These are phyloP conservation scores for Caenorhabditis drosophilae DNA, from an alignment of 2,888 invertebrate genomes.

Conservation along the genomic window DNA sequence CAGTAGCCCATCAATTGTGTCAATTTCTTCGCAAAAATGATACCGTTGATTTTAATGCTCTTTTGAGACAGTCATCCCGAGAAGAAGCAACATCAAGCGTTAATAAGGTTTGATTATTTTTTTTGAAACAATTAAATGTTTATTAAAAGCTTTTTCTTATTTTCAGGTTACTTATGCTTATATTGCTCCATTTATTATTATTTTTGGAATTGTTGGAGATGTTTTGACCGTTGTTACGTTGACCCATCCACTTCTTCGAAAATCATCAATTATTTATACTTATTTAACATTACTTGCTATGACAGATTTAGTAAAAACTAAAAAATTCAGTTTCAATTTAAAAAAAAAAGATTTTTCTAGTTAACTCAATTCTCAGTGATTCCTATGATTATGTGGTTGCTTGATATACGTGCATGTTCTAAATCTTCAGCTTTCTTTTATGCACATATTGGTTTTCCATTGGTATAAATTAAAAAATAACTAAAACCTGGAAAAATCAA, in stretches of 20 bases:
- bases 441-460: conserved; percentile 72
- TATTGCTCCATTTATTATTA: conserved; percentile 71
- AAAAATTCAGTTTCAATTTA: neutral
- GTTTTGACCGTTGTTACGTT: conserved; percentile 72
- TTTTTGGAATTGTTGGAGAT: conserved; percentile 72
- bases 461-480: conserved; percentile 57
- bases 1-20: conserved; percentile 33
- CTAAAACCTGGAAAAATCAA: neutral
- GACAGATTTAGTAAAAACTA: conserved; percentile 48
- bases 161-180: conserved; percentile 70
- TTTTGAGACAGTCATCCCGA: conserved; percentile 17
- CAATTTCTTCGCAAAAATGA: conserved; percentile 30
- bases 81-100: conserved; percentile 37
- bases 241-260: conserved; percentile 71
- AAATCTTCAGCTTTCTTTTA: conserved; percentile 70
- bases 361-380: conserved; percentile 72
- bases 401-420: conserved; percentile 65
- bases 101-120: conserved; percentile 27
- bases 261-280: conserved; percentile 71
- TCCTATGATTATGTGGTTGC: conserved; percentile 70
- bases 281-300: conserved; percentile 61
- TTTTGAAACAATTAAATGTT: neutral
- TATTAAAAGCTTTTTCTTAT: neutral
- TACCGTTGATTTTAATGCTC: conserved; percentile 28
- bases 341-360: conserved; percentile 41